Percentiles rank a stretch among this genome's conserved stretches.
These are phyloP conservation scores for Leptarthrus brevirostris DNA, from an alignment of 2,888 invertebrate genomes.

Conservation along the genomic window DNA sequence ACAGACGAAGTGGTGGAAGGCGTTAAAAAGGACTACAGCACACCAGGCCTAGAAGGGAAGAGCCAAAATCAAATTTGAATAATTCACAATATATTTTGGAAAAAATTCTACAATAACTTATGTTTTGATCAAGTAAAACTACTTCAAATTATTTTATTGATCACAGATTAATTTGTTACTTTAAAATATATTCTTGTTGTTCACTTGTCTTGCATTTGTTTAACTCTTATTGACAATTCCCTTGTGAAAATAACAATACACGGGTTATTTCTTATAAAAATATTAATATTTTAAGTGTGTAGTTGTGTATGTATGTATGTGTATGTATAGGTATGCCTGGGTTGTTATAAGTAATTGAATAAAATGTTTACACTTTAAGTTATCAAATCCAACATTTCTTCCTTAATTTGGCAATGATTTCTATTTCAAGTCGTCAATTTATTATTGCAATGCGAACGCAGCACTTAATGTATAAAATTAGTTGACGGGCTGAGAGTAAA, in stretches of 20 bases:
- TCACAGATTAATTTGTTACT: slow-evolving; percentile 41
- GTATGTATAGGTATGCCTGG: too few species aligned
- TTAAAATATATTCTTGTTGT: slow-evolving; percentile 35
- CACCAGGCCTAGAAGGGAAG: too few species aligned
- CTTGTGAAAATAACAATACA: slow-evolving; percentile 1
- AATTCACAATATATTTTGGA: slow-evolving; percentile 27
- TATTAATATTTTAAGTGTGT: neutral
- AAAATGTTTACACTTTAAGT: too few species aligned
- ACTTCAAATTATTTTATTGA: slow-evolving; percentile 41
- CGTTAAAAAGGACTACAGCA: too few species aligned
- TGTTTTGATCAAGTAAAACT: slow-evolving; percentile 24
- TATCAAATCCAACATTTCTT: too few species aligned
- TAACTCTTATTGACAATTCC: slow-evolving; percentile 39
- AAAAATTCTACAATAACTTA: slow-evolving; percentile 40
- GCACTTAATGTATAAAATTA: too few species aligned
- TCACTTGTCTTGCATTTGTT: slow-evolving; percentile 17
- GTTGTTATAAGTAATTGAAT: too few species aligned
- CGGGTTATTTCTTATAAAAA: neutral
- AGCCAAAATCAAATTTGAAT: neutral
- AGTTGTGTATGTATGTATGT: neutral
- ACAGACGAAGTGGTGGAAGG: too few species aligned
- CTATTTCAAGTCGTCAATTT: too few species aligned
- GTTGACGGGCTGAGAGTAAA: too few species aligned
- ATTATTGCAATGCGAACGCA: too few species aligned
- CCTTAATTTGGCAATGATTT: too few species aligned